Conservation (phyloP, 2,888 invertebrate genomes). For the Prosapia bicincta region DNA sequence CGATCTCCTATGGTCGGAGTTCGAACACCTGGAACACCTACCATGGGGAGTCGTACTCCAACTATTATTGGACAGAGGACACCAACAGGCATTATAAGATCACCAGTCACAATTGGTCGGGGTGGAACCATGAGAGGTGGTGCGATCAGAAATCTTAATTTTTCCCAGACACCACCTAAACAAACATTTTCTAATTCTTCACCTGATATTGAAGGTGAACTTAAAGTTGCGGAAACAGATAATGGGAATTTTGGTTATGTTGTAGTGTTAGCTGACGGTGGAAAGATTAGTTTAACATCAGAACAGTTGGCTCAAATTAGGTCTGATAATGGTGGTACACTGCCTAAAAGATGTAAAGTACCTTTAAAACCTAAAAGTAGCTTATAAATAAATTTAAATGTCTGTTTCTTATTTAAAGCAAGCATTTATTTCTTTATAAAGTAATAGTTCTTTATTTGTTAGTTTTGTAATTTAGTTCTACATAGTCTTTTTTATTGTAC, state of each 20-base stretch:
- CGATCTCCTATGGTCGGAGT: not conserved
- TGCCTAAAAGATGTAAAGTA: slow-evolving; percentile 23
- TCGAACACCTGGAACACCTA: not conserved
- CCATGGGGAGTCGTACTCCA: not conserved
- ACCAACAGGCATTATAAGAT: not conserved
- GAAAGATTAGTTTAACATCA: slow-evolving; percentile 46
- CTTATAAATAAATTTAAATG: too few species aligned
- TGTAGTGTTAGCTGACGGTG: slow-evolving; percentile 46
- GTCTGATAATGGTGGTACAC: slow-evolving; percentile 46
- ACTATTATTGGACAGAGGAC: not conserved
- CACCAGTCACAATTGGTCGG: slow-evolving; percentile 4
- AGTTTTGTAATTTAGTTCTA: too few species aligned
- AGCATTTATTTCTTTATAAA: too few species aligned
- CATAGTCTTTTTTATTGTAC: too few species aligned
- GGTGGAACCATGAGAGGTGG: not conserved
- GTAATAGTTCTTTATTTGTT: too few species aligned
- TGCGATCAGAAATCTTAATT: slow-evolving; percentile 11
- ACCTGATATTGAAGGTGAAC: slow-evolving; percentile 26
- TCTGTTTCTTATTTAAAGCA: too few species aligned
- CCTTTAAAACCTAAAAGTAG: slow-evolving; percentile 15
- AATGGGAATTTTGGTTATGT: slow-evolving; percentile 41
- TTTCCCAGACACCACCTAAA: not conserved
- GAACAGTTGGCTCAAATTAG: slow-evolving; percentile 48
- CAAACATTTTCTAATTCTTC: not conserved
- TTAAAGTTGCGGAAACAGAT: slow-evolving; percentile 23